Evolutionary conservation across 2,888 invertebrate genomes (phyloP).

Genomic region (Aproaerema taeniolella): DNA sequence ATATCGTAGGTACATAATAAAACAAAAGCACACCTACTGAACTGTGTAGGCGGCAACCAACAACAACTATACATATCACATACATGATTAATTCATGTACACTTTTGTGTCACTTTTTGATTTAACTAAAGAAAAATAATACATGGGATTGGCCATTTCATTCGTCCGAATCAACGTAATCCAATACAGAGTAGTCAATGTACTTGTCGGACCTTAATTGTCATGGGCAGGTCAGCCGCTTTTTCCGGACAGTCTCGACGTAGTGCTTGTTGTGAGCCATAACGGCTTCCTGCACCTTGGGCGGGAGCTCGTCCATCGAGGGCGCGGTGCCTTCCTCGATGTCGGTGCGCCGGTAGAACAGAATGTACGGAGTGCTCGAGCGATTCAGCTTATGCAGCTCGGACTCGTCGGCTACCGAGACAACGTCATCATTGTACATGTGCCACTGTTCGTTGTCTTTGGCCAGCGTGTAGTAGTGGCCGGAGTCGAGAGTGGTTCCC

Average conservation of each 20-base stretch:
- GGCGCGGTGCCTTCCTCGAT: slow-evolving; percentile 51
- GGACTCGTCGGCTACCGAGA: slow-evolving; percentile 77
- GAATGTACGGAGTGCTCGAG: slow-evolving; percentile 89
- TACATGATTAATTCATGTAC: too few relatives aligned
- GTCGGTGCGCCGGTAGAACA: slow-evolving; percentile 81
- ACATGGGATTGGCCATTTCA: background rate
- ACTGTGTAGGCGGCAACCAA: too few relatives aligned
- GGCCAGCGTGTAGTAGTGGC: slow-evolving; percentile 92
- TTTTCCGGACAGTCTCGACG: slow-evolving; percentile 41
- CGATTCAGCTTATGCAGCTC: slow-evolving; percentile 80
- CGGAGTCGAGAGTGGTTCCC: slow-evolving; percentile 89
- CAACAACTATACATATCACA: too few relatives aligned
- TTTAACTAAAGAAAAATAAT: background rate
- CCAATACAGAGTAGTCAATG: slow-evolving; percentile 43
- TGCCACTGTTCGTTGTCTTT: slow-evolving; percentile 84
- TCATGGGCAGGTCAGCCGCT: slow-evolving; percentile 46
- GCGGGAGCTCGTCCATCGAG: slow-evolving; percentile 46
- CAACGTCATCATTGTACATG: slow-evolving; percentile 88
- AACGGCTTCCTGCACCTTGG: slow-evolving; percentile 43
- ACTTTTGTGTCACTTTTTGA: slow-evolving; percentile 22
- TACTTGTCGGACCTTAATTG: slow-evolving; percentile 36
- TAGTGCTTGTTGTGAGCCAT: slow-evolving; percentile 53
- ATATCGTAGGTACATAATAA: too few relatives aligned
- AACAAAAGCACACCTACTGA: too few relatives aligned
- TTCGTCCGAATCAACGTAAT: slow-evolving; percentile 28